Percentiles rank a stretch among this genome's conserved stretches.
Evolutionary conservation across 2,888 invertebrate genomes (phyloP).

Genomic region (Scelioninae gen. 1): DNA sequence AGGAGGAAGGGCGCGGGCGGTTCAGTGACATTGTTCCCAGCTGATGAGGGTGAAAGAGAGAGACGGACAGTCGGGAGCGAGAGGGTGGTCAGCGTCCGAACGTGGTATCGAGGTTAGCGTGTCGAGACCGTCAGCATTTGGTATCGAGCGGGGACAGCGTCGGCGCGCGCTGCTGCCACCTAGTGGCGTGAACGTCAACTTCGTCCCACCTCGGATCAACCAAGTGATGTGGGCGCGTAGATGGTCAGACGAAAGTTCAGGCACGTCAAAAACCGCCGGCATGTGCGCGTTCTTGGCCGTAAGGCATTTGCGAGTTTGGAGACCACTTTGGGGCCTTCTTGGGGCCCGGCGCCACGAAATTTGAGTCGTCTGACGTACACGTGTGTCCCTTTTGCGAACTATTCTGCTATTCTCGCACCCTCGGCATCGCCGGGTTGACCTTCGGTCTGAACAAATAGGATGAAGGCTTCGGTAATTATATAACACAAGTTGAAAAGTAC

Average conservation of each 20-base stretch:
- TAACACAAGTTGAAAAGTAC: background rate
- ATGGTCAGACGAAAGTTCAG: conserved; percentile 64
- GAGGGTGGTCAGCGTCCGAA: conserved; percentile 69
- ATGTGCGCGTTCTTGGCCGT: conserved; percentile 54
- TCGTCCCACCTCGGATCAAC: conserved; percentile 36
- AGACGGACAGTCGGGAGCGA: conserved; percentile 37
- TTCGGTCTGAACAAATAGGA: conserved; percentile 1
- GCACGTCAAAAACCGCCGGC: conserved; percentile 57
- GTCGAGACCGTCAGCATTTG: conserved; percentile 71
- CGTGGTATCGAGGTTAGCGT: conserved; percentile 80
- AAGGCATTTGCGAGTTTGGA: conserved; percentile 2
- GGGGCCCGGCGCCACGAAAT: background rate
- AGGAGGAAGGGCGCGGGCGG: conserved; percentile 55
- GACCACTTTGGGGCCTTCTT: background rate
- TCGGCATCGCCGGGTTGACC: conserved; percentile 2
- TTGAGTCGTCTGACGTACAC: too few species aligned
- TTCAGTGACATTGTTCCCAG: conserved; percentile 70
- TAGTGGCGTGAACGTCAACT: conserved; percentile 28
- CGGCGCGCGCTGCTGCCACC: conserved; percentile 65
- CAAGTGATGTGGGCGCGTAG: conserved; percentile 59
- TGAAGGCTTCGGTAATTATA: conserved; percentile 43
- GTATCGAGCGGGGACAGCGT: conserved; percentile 63
- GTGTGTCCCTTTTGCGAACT: too few species aligned
- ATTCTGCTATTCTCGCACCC: too few species aligned
- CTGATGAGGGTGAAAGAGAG: conserved; percentile 63